phyloP scores from a whole-genome alignment of 2,888 invertebrate species.

The Prosapia bicincta region DNA sequence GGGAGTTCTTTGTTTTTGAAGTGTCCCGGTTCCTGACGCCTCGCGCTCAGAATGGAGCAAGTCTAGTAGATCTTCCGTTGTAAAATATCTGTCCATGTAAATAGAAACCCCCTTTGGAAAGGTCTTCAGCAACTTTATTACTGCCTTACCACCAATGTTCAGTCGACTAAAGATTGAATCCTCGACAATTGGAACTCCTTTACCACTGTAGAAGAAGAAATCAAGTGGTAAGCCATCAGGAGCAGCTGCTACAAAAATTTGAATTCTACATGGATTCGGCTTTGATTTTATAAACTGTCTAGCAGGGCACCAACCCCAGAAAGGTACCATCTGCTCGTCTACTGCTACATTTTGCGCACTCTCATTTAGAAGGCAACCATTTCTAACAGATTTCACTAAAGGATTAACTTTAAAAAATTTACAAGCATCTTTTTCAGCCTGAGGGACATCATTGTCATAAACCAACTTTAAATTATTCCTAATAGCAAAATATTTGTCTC shows the following conservation, averaged over 20 bases:
- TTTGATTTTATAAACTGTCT: constrained; percentile 36
- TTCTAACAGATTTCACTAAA: not conserved
- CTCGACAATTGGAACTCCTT: constrained; percentile 19
- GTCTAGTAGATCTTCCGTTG: constrained; percentile 19
- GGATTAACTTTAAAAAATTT: constrained; percentile 18
- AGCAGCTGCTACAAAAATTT: constrained; percentile 42
- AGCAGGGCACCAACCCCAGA: constrained; percentile 37
- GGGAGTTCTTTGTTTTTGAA: constrained; percentile 35
- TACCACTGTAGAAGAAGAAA: constrained; percentile 40
- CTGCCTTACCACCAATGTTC: not conserved
- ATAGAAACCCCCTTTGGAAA: constrained; percentile 22
- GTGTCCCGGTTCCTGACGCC: constrained; percentile 18
- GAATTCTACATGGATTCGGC: constrained; percentile 41
- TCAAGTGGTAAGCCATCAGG: constrained; percentile 39
- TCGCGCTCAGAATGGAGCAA: constrained; percentile 13
- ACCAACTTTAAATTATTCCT: constrained; percentile 12
- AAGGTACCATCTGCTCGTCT: constrained; percentile 42
- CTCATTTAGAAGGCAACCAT: constrained; percentile 7
- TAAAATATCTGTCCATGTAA: constrained; percentile 30
- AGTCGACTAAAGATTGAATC: not conserved
- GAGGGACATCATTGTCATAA: constrained; percentile 2
- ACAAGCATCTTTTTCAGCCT: not conserved
- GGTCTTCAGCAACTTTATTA: constrained; percentile 23
- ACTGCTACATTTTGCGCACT: constrained; percentile 36
- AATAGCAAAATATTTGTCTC: not conserved